Conservation (phyloP, 2,797 vertebrate species). For the Prionace glauca region DNA sequence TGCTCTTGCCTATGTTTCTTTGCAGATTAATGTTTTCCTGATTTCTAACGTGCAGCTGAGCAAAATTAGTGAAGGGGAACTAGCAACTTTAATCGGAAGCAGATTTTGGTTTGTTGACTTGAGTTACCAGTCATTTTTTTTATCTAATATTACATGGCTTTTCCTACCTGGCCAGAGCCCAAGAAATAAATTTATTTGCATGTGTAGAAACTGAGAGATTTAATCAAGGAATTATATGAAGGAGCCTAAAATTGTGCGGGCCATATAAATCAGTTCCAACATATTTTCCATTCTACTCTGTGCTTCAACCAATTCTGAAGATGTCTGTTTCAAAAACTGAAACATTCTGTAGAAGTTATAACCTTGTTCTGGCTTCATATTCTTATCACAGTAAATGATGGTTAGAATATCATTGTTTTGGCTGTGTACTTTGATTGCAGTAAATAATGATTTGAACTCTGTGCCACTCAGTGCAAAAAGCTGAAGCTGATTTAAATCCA, state of each 20-base stretch:
- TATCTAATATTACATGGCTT: neutral
- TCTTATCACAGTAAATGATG: no score
- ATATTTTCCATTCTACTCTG: slow-evolving; percentile 20
- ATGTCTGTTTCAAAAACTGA: neutral
- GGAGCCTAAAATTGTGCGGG: neutral
- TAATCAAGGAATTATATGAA: neutral
- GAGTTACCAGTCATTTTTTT: neutral
- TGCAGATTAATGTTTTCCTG: neutral
- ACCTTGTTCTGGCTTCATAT: neutral
- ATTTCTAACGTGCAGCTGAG: neutral
- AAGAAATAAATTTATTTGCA: slow-evolving; percentile 14
- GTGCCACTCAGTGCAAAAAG: neutral
- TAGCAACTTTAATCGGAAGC: slow-evolving; percentile 14
- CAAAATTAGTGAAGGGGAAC: neutral
- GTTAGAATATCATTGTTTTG: neutral
- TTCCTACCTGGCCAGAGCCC: neutral
- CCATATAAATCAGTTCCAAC: neutral
- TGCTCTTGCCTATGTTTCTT: neutral
- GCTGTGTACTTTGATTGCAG: neutral
- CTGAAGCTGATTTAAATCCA: neutral
- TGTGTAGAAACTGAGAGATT: neutral
- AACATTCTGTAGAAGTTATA: neutral
- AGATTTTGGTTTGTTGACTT: slow-evolving; percentile 7
- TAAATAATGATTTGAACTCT: neutral
- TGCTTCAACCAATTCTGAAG: neutral